Evolutionary conservation across 2,113 vertebrate genomes (phyloP), one percentile per base, ranked within the genome.

Genomic region (Chamaetylas fuelleborni): DNA sequence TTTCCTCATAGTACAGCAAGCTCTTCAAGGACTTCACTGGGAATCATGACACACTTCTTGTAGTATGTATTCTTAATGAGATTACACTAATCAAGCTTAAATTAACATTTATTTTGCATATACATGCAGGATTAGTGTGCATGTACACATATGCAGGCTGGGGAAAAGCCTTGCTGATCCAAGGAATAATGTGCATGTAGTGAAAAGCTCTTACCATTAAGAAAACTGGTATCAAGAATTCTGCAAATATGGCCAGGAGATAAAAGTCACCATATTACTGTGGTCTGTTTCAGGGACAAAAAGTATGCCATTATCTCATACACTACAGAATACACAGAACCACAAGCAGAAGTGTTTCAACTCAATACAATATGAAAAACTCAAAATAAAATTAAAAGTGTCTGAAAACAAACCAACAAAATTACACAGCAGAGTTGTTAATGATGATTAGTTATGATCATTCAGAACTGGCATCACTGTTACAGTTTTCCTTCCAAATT

Each of bases 401-500:
- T 97, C 97, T 97, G 97, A 97, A 98, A 98, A 98, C 97, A 98
- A 97, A 97, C 96, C 92, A 97, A 97, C 93, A 97, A 97, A 97
- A 97, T 96, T 91, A 95, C 95, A 97, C 97, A 98, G 96, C 92
- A 93, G 96, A 97, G 95, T 95, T 96, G 90, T 97, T 98, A 97
- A 97, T 96, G 93, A 97, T 96, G 95, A 97, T 97, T 97, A 97
- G 97, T 98, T 98, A 97, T 93, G 95, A 97, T 97, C 73, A 38
- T 81, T 94, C 91, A 95, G 95, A 97, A 97, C 97, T 98, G 97
- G 96, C 98, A 98, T 79, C 82, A 2, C 76, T 89, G 79, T 91
- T 60, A 62, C 28, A 87, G 54, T 92, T 97, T 95, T 90, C 82
- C 92, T 97, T 96, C 97, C 96, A 98, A 97, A 96, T 95, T 95